phyloP scores from a whole-genome alignment of 2,797 vertebrate genomes.

The Acrossocheilus wenchowensis region DNA sequence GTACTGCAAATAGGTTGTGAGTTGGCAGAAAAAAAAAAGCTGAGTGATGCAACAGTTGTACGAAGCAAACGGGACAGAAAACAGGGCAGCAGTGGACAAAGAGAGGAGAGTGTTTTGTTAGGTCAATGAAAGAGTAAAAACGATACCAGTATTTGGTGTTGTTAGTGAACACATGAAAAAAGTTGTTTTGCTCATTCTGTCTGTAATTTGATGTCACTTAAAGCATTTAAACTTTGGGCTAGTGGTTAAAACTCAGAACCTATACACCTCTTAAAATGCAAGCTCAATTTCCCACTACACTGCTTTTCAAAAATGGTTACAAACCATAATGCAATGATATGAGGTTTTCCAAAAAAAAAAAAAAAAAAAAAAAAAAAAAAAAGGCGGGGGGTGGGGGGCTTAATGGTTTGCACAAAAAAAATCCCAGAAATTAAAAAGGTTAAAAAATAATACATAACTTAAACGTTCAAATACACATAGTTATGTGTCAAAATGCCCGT shows the following conservation, averaged over 20 bases:
- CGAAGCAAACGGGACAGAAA: conserved; percentile 9
- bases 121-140: not conserved
- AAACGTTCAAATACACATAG: too few relatives aligned
- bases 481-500: too few relatives aligned
- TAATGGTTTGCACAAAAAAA: too few relatives aligned
- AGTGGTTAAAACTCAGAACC: not conserved
- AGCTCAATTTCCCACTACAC: not conserved
- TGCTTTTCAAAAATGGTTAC: not conserved
- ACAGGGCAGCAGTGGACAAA: not conserved
- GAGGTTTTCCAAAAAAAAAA: too few relatives aligned
- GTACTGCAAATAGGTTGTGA: conserved; percentile 55
- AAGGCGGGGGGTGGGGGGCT: too few relatives aligned
- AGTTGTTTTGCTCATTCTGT: not conserved
- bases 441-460: too few relatives aligned
- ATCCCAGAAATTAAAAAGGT: too few relatives aligned
- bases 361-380: too few relatives aligned
- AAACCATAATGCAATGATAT: not conserved
- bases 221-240: not conserved
- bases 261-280: not conserved
- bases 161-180: not conserved
- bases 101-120: not conserved
- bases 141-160: not conserved
- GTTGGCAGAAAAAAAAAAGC: conserved; percentile 47
- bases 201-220: not conserved
- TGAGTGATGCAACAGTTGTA: conserved; percentile 53